Conservation (phyloP, 2,113 vertebrate genomes). For the Andinoacara biseriatus region DNA sequence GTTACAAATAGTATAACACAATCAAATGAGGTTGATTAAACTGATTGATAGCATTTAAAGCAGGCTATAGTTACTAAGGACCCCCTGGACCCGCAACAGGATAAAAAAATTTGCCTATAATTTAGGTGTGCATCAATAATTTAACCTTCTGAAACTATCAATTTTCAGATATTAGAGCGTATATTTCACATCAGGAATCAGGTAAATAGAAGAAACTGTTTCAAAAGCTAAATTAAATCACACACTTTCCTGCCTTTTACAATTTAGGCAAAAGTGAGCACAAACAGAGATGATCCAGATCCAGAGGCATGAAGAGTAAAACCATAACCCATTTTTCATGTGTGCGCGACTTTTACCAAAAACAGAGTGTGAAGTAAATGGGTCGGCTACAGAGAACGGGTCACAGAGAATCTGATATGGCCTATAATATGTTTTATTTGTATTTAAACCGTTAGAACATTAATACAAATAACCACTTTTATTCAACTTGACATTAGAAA, state of each 20-base stretch:
- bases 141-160: neutral
- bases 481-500: conserved; percentile 70
- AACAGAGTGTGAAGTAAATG: neutral
- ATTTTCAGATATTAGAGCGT: neutral
- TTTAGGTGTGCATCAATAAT: neutral
- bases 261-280: neutral
- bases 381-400: conserved; percentile 14
- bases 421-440: conserved; percentile 66
- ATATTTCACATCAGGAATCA: neutral
- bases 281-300: neutral
- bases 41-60: neutral
- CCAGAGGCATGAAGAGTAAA: neutral
- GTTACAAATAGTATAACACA: neutral
- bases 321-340: neutral
- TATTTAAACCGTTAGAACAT: conserved; percentile 56
- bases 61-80: neutral
- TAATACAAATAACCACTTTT: conserved; percentile 71
- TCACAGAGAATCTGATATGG: conserved; percentile 39
- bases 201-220: neutral
- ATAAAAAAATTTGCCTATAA: neutral
- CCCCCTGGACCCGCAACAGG: neutral
- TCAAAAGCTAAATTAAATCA: neutral
- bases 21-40: neutral
- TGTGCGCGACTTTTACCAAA: neutral
- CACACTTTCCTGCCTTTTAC: fast-evolving